Evolutionary conservation across 2,888 invertebrate species (phyloP).

Genomic region (Hoplodrina blanda): DNA sequence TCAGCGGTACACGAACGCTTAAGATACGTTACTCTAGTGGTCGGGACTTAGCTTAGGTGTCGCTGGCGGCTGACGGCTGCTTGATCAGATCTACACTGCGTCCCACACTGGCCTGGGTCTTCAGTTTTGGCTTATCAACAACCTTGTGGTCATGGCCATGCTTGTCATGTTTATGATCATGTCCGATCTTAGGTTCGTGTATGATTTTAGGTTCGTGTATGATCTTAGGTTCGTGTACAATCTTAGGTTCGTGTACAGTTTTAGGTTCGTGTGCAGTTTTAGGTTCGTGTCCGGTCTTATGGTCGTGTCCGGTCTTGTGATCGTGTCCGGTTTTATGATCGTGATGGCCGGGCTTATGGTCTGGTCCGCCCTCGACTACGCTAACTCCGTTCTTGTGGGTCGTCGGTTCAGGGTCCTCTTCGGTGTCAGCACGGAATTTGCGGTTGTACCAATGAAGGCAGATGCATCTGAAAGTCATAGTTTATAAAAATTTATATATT

Average conservation of each 20-base stretch:
- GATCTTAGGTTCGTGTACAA: constrained; percentile 46
- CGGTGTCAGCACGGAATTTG: constrained; percentile 84
- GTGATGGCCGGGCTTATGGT: constrained; percentile 58
- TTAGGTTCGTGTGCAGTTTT: constrained; percentile 77
- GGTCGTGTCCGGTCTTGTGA: constrained; percentile 56
- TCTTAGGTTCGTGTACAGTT: constrained; percentile 49
- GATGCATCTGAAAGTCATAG: constrained; percentile 88
- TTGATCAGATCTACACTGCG: constrained; percentile 92
- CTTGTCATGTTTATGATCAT: constrained; percentile 51
- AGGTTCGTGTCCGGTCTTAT: constrained; percentile 74
- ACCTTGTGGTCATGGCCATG: constrained; percentile 49
- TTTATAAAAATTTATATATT: not conserved
- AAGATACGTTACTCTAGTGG: constrained; percentile 62
- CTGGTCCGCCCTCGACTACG: constrained; percentile 85
- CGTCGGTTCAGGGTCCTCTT: constrained; percentile 82
- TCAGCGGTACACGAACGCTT: constrained; percentile 68
- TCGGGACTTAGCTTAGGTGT: constrained; percentile 82
- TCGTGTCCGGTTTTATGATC: constrained; percentile 81
- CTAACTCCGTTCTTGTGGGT: constrained; percentile 87
- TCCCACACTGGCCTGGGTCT: constrained; percentile 85
- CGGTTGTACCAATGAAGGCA: constrained; percentile 92
- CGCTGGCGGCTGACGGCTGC: constrained; percentile 85
- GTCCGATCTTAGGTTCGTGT: constrained; percentile 40
- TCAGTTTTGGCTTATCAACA: constrained; percentile 76
- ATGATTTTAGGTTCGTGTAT: constrained; percentile 35